These are phyloP conservation scores for Picus viridis DNA, from an alignment of 2,797 vertebrate genomes.

Conservation along the genomic window DNA sequence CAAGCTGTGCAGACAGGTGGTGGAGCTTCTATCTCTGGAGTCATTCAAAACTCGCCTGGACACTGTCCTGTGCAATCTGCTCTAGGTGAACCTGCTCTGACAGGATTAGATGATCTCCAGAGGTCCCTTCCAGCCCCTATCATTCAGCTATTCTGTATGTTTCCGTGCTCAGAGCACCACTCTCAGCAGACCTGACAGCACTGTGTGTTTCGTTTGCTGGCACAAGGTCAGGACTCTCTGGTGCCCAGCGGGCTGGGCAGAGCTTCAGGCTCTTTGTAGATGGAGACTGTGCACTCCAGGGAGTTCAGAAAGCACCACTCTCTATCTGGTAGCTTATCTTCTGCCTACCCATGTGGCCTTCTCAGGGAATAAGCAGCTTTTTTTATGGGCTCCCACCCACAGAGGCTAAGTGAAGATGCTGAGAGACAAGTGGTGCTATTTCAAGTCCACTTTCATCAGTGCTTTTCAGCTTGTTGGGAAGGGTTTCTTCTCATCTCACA, in stretches of 20 bases:
- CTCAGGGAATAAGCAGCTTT: not conserved
- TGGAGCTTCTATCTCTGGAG: no score
- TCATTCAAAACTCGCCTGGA: no score
- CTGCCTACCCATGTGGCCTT: not conserved
- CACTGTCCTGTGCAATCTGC: no score
- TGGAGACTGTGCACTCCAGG: not conserved
- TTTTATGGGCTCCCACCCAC: not conserved
- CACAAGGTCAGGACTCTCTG: rapidly evolving
- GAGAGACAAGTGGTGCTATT: not conserved
- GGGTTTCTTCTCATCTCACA: not conserved
- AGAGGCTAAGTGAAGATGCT: not conserved
- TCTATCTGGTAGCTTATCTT: not conserved
- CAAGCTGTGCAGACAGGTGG: no score
- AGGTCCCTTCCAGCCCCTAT: no score
- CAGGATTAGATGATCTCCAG: no score
- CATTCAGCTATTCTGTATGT: not conserved
- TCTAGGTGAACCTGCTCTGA: no score
- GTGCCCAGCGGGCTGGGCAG: rapidly evolving
- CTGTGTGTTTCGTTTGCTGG: rapidly evolving
- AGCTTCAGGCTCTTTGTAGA: not conserved
- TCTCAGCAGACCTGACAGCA: not conserved
- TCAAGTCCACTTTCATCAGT: not conserved
- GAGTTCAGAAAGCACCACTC: not conserved
- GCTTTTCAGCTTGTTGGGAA: not conserved
- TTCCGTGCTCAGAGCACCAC: not conserved